These are phyloP conservation scores for Drosophila mayri DNA, from an alignment of 1,140 invertebrate species.

Conservation along the genomic window DNA sequence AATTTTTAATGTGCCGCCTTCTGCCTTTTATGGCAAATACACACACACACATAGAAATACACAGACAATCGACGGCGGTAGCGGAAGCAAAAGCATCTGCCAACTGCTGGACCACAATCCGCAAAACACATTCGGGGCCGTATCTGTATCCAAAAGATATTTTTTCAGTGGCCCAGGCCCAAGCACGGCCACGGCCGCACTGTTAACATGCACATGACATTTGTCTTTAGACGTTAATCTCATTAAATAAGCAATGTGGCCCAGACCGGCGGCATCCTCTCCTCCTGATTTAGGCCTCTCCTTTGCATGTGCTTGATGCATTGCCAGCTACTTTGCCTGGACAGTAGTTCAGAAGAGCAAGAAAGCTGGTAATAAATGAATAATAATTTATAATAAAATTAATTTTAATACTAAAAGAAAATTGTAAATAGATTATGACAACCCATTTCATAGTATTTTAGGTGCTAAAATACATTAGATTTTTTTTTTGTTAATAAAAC, in stretches of 20 bases:
- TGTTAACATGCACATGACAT: conserved; percentile 83
- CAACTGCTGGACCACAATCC: conserved; percentile 51
- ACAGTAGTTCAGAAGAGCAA: conserved; percentile 28
- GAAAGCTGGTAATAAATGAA: background rate
- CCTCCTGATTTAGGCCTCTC: conserved; percentile 16
- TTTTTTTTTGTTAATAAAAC: background rate
- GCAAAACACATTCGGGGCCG: conserved; percentile 17
- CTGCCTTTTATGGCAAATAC: conserved; percentile 73
- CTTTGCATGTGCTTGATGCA: conserved; percentile 30
- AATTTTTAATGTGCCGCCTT: conserved; percentile 81
- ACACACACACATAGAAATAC: conserved; percentile 41
- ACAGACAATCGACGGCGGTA: conserved; percentile 59
- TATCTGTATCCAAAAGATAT: conserved; percentile 54
- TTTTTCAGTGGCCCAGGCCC: conserved; percentile 44
- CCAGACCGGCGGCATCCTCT: conserved; percentile 24
- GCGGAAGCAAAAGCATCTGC: conserved; percentile 52
- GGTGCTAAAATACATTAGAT: background rate
- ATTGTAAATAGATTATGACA: background rate
- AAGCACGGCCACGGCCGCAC: conserved; percentile 6
- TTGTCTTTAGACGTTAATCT: conserved; percentile 84
- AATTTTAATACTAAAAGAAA: background rate
- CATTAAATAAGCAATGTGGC: conserved; percentile 83
- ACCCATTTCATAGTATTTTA: background rate
- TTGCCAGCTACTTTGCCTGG: conserved; percentile 29
- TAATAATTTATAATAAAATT: background rate